Conservation (phyloP, 2,797 vertebrate species). For the Pelodytes ibericus region DNA sequence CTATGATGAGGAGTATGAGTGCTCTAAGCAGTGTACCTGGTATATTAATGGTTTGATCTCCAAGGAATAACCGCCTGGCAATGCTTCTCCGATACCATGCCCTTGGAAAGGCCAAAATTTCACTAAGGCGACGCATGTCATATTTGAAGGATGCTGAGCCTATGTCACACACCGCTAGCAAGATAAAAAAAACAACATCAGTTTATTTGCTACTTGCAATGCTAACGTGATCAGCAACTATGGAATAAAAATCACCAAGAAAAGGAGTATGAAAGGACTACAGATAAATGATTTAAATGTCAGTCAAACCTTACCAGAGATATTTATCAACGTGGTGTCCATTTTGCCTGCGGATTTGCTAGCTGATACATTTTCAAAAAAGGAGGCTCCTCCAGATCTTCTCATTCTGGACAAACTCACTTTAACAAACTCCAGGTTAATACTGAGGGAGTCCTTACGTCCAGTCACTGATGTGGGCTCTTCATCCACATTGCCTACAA, state of each 20-base stretch:
- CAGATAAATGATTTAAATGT: background rate
- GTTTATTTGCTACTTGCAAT: too few relatives aligned
- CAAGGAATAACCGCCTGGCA: slow-evolving; percentile 92
- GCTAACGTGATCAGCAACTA: too few relatives aligned
- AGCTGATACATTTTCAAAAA: slow-evolving; percentile 86
- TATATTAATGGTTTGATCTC: slow-evolving; percentile 96
- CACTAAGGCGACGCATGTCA: slow-evolving; percentile 95
- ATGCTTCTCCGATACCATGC: slow-evolving; percentile 98
- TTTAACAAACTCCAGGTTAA: slow-evolving; percentile 98
- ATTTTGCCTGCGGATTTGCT: slow-evolving; percentile 88
- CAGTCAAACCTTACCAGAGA: slow-evolving; percentile 82
- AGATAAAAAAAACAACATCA: background rate
- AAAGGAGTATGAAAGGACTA: background rate
- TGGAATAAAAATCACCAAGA: slow-evolving; percentile 5
- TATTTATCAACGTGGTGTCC: slow-evolving; percentile 97
- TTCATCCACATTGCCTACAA: slow-evolving; percentile 88
- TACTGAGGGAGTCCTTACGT: slow-evolving; percentile 95
- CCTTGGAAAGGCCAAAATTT: slow-evolving; percentile 95
- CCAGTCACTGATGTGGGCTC: slow-evolving; percentile 94
- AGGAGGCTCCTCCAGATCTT: slow-evolving; percentile 88
- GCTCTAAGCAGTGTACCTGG: slow-evolving; percentile 73
- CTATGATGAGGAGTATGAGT: too few relatives aligned
- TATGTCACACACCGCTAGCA: slow-evolving; percentile 95
- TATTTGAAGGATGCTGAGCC: slow-evolving; percentile 98
- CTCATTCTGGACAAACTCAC: slow-evolving; percentile 95